These are phyloP conservation scores for Porites divaricata DNA, from an alignment of 92 coral and sea anemone species.

Conservation along the genomic window DNA sequence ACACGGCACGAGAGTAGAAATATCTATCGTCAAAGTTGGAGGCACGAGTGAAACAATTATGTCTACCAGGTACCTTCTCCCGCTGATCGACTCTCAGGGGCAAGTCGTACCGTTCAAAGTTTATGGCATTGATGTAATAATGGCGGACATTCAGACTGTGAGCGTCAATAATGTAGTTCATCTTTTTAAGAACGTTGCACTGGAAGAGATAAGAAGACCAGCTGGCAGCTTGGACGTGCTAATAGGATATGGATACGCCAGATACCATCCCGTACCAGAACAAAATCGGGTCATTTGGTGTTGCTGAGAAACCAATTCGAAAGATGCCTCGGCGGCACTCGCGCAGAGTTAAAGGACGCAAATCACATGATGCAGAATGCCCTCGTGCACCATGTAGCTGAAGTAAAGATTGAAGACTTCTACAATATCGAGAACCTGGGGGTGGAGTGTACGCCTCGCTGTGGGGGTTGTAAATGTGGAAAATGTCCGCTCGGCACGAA, in stretches of 20 bases:
- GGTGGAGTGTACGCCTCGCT: slow-evolving; percentile 36
- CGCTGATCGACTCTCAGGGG: too few relatives aligned
- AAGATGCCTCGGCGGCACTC: slow-evolving; percentile 37
- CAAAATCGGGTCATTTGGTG: slow-evolving; percentile 37
- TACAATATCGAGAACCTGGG: too few relatives aligned
- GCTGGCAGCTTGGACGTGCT: slow-evolving; percentile 1
- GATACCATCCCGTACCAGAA: not conserved
- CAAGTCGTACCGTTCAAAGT: not conserved
- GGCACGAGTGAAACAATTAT: too few relatives aligned
- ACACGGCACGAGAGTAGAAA: slow-evolving; percentile 15
- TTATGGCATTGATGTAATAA: not conserved
- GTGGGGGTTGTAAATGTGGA: slow-evolving; percentile 66
- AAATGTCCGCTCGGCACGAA: not conserved
- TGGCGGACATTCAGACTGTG: not conserved
- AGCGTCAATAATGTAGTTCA: slow-evolving; percentile 12
- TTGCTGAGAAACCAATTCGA: slow-evolving; percentile 22
- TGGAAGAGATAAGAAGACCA: slow-evolving; percentile 22
- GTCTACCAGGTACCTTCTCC: too few relatives aligned
- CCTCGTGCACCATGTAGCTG: not conserved
- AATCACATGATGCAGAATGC: not conserved
- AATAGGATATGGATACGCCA: too few relatives aligned
- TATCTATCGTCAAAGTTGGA: slow-evolving; percentile 27
- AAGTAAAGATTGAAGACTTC: not conserved
- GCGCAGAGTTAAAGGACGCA: not conserved
- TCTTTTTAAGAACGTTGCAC: slow-evolving; percentile 15